Percentiles rank a stretch among this genome's conserved stretches.
Evolutionary conservation across 1,140 invertebrate species (phyloP).

Genomic region (Hermetia illucens): DNA sequence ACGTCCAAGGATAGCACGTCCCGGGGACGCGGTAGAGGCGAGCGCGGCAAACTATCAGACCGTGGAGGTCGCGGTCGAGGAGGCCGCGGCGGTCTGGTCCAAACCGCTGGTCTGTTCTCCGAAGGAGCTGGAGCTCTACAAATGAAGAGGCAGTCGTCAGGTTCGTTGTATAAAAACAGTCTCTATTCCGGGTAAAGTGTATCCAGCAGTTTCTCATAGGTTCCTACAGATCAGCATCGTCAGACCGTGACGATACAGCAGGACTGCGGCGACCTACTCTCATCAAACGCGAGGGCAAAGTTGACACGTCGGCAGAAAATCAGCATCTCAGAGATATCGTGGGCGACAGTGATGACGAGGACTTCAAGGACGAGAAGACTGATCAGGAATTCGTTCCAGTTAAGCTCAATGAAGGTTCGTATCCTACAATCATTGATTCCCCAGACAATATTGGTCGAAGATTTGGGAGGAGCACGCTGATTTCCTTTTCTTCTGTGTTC

Average conservation of each 20-base stretch:
- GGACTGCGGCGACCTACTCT: conserved; percentile 13
- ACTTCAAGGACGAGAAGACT: conserved; percentile 14
- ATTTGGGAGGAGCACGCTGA: too few species aligned
- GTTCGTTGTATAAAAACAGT: too few species aligned
- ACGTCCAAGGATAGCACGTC: conserved; percentile 27
- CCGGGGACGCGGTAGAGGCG: not conserved
- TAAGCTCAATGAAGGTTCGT: conserved; percentile 19
- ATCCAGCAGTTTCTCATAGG: too few species aligned
- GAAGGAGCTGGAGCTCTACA: conserved; percentile 21
- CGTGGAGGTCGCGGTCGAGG: not conserved
- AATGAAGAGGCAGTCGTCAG: not conserved
- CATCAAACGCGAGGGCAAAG: conserved; percentile 14
- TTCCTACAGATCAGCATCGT: conserved; percentile 7
- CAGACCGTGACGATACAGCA: conserved; percentile 14
- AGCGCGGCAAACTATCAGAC: too few species aligned
- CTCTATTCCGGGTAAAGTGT: too few species aligned
- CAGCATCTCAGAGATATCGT: conserved; percentile 9
- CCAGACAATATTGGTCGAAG: too few species aligned
- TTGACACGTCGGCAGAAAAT: conserved; percentile 7
- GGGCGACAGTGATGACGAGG: conserved; percentile 15
- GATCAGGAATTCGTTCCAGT: conserved; percentile 18
- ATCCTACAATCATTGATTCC: too few species aligned
- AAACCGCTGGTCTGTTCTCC: conserved; percentile 24
- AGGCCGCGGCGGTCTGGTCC: conserved; percentile 17
- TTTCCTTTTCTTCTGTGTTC: too few species aligned